Evolutionary conservation across 2,113 vertebrate species (phyloP).

Genomic region (Melanostigma gelatinosum): DNA sequence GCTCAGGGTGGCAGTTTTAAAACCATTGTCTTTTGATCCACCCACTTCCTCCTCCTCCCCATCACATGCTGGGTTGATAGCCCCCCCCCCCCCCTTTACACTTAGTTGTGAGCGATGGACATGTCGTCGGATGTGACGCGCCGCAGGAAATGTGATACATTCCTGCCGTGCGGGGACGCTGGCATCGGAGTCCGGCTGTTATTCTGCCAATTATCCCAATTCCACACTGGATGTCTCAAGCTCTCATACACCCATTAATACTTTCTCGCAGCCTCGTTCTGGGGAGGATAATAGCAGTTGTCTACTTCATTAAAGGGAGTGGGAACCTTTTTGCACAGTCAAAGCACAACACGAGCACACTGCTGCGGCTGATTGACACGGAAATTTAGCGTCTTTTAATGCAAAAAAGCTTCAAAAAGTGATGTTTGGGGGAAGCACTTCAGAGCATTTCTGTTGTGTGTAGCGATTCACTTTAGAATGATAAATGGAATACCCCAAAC

Average conservation of each 20-base stretch:
- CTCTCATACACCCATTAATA: constrained; percentile 18
- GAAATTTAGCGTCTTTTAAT: constrained; percentile 26
- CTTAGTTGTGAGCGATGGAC: constrained; percentile 41
- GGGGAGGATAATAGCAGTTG: constrained; percentile 46
- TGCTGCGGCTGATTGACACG: constrained; percentile 16
- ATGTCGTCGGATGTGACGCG: constrained; percentile 35
- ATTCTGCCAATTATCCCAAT: constrained; percentile 72
- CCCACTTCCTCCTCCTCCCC: constrained; percentile 11
- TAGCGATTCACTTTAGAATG: constrained; percentile 2
- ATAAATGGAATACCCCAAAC: neutral
- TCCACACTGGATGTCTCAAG: constrained; percentile 40
- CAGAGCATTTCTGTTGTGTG: constrained; percentile 1
- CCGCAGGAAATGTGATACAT: constrained; percentile 56
- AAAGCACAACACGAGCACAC: constrained; percentile 28
- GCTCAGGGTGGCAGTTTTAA: neutral
- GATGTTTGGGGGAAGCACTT: constrained; percentile 15
- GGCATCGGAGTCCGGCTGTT: constrained; percentile 51
- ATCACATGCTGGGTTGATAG: neutral
- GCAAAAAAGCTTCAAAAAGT: constrained; percentile 14
- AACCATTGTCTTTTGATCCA: constrained; percentile 6
- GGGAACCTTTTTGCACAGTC: constrained; percentile 27
- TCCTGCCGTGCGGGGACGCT: constrained; percentile 35
- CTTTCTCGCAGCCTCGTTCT: constrained; percentile 33
- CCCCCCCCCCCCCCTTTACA: neutral
- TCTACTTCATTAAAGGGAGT: constrained; percentile 60